Conservation (phyloP, 1,140 invertebrate species). For the Liolophura sinensis region DNA sequence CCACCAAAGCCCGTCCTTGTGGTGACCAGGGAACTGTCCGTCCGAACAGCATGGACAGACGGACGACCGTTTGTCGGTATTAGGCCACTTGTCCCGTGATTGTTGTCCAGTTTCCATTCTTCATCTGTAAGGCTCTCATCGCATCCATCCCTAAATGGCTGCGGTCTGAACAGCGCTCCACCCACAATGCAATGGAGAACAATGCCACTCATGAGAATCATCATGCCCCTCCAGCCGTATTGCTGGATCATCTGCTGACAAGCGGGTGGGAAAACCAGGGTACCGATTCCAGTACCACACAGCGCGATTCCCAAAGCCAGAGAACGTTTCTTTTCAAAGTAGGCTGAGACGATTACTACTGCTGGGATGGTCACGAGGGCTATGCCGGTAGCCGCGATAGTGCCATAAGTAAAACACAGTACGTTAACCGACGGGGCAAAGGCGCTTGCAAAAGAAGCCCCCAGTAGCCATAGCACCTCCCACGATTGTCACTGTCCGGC, state of each 20-base stretch:
- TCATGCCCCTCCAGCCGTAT: constrained; percentile 61
- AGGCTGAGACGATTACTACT: constrained; percentile 74
- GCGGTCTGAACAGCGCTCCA: constrained; percentile 78
- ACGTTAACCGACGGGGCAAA: constrained; percentile 60
- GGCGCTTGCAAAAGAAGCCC: constrained; percentile 82
- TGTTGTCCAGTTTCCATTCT: no score
- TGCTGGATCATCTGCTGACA: constrained; percentile 45
- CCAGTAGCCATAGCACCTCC: constrained; percentile 73
- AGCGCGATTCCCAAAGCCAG: constrained; percentile 85
- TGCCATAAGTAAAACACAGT: constrained; percentile 82
- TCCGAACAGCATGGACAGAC: no score
- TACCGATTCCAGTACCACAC: constrained; percentile 57
- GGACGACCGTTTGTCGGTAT: no score
- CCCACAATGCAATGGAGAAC: constrained; percentile 79
- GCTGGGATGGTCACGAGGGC: constrained; percentile 83
- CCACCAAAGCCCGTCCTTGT: no score
- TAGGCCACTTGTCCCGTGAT: no score
- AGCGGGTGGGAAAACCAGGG: constrained; percentile 53
- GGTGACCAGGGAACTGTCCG: no score
- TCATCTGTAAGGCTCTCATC: no score
- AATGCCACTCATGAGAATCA: constrained; percentile 80
- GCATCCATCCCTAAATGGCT: constrained; percentile 57
- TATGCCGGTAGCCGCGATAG: constrained; percentile 83
- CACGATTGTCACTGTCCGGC: constrained; percentile 74
- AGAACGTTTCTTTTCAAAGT: constrained; percentile 89